phyloP scores from a whole-genome alignment of 2,888 invertebrate genomes.

The Drosophila crucigera region DNA sequence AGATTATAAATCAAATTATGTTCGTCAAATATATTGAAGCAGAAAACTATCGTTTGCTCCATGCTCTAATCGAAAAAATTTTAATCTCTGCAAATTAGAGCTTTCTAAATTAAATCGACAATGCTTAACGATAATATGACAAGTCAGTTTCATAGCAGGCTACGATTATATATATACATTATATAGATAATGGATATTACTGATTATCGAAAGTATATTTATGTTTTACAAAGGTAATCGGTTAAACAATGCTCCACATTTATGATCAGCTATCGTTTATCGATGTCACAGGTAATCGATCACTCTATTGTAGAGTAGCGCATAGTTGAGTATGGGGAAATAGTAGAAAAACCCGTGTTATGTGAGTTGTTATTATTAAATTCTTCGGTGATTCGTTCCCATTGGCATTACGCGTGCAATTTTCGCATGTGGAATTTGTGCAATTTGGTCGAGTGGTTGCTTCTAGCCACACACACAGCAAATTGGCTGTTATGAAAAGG shows the following conservation, averaged over 20 bases:
- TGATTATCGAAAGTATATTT: neutral
- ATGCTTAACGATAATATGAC: too few species aligned
- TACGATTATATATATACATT: neutral
- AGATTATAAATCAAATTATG: neutral
- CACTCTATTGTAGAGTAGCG: slow-evolving; percentile 7
- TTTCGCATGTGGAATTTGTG: slow-evolving; percentile 76
- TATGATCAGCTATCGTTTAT: neutral
- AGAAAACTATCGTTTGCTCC: neutral
- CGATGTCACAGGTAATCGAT: neutral
- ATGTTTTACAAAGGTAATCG: neutral
- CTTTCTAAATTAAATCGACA: neutral
- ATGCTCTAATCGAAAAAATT: neutral
- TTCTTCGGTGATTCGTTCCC: slow-evolving; percentile 64
- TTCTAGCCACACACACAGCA: neutral
- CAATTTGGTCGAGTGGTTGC: slow-evolving; percentile 61
- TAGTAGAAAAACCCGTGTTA: slow-evolving; percentile 1
- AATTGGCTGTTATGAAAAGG: neutral
- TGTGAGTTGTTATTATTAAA: slow-evolving; percentile 56
- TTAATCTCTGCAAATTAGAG: neutral
- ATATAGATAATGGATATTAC: neutral
- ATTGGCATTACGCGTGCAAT: slow-evolving; percentile 70
- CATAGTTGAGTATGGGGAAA: neutral
- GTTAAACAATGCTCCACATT: neutral
- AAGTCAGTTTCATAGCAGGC: too few species aligned
- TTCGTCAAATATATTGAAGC: neutral